Percentiles rank a stretch among this genome's conserved stretches.
Conservation (phyloP, 2,888 invertebrate species). For the Stenurella melanura region DNA sequence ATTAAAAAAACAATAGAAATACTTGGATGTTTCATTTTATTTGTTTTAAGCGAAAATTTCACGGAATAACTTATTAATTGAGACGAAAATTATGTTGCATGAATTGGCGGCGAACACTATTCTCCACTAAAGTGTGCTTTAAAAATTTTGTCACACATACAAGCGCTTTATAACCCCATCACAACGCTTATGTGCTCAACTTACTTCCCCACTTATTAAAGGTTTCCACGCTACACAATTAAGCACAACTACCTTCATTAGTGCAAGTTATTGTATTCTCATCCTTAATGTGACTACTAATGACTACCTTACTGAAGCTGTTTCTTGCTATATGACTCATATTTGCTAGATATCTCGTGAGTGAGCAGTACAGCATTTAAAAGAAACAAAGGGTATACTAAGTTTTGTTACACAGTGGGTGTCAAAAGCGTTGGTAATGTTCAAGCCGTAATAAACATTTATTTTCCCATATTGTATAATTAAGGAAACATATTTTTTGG, state of each 20-base stretch:
- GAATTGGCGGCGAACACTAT: neutral
- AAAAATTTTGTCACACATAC: neutral
- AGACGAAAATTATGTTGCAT: too few species aligned
- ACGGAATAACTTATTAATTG: too few species aligned
- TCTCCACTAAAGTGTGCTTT: too few species aligned
- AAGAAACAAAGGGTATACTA: too few species aligned
- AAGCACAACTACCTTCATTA: constrained; percentile 51
- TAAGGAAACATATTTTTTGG: too few species aligned
- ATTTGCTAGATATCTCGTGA: neutral
- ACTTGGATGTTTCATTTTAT: too few species aligned
- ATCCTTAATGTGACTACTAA: constrained; percentile 50
- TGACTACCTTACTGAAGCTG: constrained; percentile 33
- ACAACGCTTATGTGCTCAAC: neutral
- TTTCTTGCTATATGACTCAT: neutral
- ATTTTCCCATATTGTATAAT: too few species aligned
- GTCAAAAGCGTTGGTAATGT: too few species aligned
- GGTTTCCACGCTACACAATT: constrained; percentile 45
- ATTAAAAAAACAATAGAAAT: too few species aligned
- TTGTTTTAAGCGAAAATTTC: too few species aligned
- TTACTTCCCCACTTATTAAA: constrained; percentile 31
- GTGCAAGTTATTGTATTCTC: constrained; percentile 47
- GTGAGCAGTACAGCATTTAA: neutral
- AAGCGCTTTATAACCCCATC: neutral
- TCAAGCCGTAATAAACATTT: too few species aligned
- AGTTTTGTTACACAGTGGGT: too few species aligned